A percentile compares a stretch with the other conserved stretches of the same genome.
Evolutionary conservation across 2,797 vertebrate genomes (phyloP).

Genomic region (Simalia tracyae): DNA sequence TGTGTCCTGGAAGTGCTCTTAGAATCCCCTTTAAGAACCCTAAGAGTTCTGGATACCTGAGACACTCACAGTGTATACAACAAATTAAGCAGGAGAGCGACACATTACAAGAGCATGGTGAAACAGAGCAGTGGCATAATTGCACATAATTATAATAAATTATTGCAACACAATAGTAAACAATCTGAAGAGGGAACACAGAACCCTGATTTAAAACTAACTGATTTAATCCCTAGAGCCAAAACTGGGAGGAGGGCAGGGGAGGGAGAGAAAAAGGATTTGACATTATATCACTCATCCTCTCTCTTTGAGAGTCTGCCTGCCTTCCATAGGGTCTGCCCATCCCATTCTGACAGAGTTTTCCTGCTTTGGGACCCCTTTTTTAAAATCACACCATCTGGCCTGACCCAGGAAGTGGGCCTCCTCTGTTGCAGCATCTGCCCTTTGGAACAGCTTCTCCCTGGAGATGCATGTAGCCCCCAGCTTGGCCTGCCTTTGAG

Average conservation of each 20-base stretch:
- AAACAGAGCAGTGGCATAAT: not conserved
- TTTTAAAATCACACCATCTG: not conserved
- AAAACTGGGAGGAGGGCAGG: not conserved
- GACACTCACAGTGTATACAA: not conserved
- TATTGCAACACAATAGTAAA: not conserved
- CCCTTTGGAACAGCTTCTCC: not conserved
- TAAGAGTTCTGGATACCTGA: not conserved
- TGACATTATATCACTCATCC: not conserved
- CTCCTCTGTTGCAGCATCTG: not conserved
- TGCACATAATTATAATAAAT: not conserved
- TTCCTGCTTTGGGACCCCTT: not conserved
- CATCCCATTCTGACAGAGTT: not conserved
- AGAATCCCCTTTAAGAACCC: not conserved
- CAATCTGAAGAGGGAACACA: not conserved
- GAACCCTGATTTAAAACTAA: not conserved
- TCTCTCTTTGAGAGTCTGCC: not conserved
- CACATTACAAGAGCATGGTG: not conserved
- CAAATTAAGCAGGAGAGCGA: not conserved
- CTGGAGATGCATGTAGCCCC: not conserved
- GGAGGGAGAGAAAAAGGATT: not conserved
- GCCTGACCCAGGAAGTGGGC: not conserved
- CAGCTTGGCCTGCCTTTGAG: not conserved
- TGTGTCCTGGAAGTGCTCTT: not conserved
- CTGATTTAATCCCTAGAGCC: not conserved
- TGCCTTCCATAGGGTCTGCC: not conserved